phyloP scores from a whole-genome alignment of 1,140 invertebrate genomes.

The Trinorchestia longiramus region DNA sequence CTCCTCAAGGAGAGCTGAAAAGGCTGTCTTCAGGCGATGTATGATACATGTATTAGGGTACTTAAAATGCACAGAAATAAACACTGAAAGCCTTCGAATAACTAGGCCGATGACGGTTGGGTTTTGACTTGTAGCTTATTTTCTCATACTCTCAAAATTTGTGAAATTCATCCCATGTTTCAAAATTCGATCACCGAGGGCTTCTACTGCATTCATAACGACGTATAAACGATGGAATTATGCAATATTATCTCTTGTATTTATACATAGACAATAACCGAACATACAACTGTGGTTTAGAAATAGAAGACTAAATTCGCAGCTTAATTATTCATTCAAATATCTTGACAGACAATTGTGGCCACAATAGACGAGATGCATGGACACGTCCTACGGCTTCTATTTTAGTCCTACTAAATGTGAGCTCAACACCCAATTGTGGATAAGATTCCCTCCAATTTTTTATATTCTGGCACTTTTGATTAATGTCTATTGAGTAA shows the following conservation, averaged over 20 bases:
- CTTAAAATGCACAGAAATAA: too few relatives aligned
- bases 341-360: background rate
- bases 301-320: background rate
- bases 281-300: background rate
- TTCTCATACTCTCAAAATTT: too few relatives aligned
- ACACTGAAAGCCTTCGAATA: too few relatives aligned
- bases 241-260: background rate
- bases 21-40: too few relatives aligned
- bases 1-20: too few relatives aligned
- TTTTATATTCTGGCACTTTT: background rate
- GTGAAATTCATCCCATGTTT: too few relatives aligned
- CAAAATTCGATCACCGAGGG: too few relatives aligned
- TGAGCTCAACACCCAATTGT: background rate
- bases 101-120: too few relatives aligned
- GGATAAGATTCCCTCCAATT: background rate
- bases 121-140: too few relatives aligned
- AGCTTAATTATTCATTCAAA: background rate
- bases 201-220: background rate
- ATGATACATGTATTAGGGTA: too few relatives aligned
- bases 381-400: background rate
- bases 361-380: background rate
- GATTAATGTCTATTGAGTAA: background rate
- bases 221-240: background rate
- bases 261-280: background rate
- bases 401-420: background rate